Evolutionary conservation across 1,140 invertebrate genomes (phyloP).

Genomic region (Lethocerus indicus): DNA sequence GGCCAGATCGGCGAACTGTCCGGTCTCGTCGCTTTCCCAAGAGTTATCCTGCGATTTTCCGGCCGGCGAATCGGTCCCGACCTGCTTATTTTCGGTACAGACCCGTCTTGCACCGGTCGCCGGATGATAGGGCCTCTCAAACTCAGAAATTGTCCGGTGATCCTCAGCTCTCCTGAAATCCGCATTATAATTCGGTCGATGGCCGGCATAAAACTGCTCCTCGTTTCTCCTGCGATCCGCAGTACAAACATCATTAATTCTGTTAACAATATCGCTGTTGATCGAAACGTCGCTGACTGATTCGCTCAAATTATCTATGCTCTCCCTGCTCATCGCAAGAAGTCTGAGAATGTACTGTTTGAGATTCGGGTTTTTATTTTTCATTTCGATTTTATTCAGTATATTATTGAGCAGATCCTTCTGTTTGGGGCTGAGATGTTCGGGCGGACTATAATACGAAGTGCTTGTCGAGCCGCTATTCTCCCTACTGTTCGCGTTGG

Average conservation of each 20-base stretch:
- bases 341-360: conserved; percentile 1
- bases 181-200: too few species aligned
- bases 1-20: neutral
- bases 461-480: neutral
- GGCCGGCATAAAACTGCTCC: neutral
- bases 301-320: conserved; percentile 3
- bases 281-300: conserved; percentile 10
- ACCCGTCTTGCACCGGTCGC: too few species aligned
- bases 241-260: too few species aligned
- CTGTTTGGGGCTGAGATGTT: conserved; percentile 5
- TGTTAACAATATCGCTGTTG: neutral
- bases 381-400: neutral
- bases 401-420: conserved; percentile 4
- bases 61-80: too few species aligned
- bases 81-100: neutral
- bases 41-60: neutral
- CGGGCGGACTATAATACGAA: conserved; percentile 10
- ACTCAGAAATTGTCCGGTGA: too few species aligned
- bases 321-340: conserved; percentile 3
- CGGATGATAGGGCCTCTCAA: too few species aligned
- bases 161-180: too few species aligned
- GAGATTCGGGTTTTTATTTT: conserved; percentile 8
- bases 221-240: neutral
- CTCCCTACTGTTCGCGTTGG: neutral
- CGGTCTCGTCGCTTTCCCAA: neutral